These are phyloP conservation scores for Petroica traversi DNA, from an alignment of 2,113 vertebrate genomes.

Conservation along the genomic window DNA sequence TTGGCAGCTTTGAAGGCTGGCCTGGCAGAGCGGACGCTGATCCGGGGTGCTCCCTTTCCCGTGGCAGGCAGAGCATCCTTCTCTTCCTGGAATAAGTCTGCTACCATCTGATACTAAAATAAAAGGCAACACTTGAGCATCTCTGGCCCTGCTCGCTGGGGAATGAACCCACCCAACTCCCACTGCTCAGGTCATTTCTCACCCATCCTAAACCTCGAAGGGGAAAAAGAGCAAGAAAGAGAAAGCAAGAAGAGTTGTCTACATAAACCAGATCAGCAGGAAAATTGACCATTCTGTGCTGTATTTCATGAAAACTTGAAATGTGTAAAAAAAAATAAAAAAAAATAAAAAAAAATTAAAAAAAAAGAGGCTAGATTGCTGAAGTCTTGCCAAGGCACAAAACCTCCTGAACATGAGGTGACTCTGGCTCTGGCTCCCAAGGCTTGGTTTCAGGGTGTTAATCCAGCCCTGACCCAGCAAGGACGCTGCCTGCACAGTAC, in stretches of 20 bases:
- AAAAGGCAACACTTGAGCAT: neutral
- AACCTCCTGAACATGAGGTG: neutral
- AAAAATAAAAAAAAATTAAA: neutral
- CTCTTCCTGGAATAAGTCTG: conserved; percentile 87
- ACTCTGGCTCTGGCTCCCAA: neutral
- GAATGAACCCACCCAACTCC: neutral
- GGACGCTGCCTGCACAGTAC: neutral
- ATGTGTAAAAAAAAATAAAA: rapidly evolving
- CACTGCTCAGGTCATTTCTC: rapidly evolving
- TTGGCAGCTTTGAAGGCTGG: conserved; percentile 79
- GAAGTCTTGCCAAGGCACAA: neutral
- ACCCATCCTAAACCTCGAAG: neutral
- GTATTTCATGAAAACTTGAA: neutral
- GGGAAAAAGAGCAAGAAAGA: neutral
- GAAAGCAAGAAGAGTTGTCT: rapidly evolving
- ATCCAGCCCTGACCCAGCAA: neutral
- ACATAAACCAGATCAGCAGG: neutral
- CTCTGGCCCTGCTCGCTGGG: neutral
- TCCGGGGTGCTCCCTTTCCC: conserved; percentile 60
- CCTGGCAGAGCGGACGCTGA: conserved; percentile 82
- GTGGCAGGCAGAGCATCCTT: conserved; percentile 37
- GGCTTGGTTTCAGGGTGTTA: neutral
- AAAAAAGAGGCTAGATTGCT: neutral
- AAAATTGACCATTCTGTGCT: neutral
- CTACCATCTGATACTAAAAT: conserved; percentile 85